Base-by-base conservation (phyloP, 2,888 invertebrate genomes). In the Drosophila niveifrons region DNA sequence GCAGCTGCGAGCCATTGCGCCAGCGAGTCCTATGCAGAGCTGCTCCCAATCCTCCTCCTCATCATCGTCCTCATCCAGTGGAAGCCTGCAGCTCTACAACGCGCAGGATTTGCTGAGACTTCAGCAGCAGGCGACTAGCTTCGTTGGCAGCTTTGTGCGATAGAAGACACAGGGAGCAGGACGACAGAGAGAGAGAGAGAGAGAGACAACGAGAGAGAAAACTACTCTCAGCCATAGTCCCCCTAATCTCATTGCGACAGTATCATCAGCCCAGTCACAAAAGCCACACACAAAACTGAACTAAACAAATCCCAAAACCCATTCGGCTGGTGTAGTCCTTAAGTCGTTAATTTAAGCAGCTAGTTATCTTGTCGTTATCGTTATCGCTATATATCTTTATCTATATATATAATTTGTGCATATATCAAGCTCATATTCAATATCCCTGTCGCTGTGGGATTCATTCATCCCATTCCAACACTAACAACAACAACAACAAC, bases 91-190 rank as follows among this genome's bases (percentile, higher is more conserved):
- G 58, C 66, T 91, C 34, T 91, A 87, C 65, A 82, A 59, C 48
- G 80, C 91, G 31, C 82, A 81, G 61, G 91, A 91, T 58, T 55
- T 91, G 66, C 68, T 91, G 68, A 78, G 82, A 29, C 29, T 91
- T 3, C 90, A 90, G 39, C 73, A 82, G 34, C 73, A 82, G 39
- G 48, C 58, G 61, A 55, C 64, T 39, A 58, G 28, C 44, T 66
- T 70, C 7, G 62, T 77, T 47, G 78, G 75, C 51, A 63, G 15
- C 48, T 82, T 57, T 56, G 76, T 63, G 66, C 56, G 44, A 31
- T 48, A 31, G 29, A 23, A 23, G 15, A 29, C 36, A 39, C 13
- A 8, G 34, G 10, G 15, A 46, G 34, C 18, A 13, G 29, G 4
- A 50, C 1, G 34, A n/a, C 0, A 11, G 34, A 34, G 34, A 36